A percentile compares a stretch with the other conserved stretches of the same genome.
Evolutionary conservation across 2,113 vertebrate species (phyloP).

Genomic region (Petroica traversi): DNA sequence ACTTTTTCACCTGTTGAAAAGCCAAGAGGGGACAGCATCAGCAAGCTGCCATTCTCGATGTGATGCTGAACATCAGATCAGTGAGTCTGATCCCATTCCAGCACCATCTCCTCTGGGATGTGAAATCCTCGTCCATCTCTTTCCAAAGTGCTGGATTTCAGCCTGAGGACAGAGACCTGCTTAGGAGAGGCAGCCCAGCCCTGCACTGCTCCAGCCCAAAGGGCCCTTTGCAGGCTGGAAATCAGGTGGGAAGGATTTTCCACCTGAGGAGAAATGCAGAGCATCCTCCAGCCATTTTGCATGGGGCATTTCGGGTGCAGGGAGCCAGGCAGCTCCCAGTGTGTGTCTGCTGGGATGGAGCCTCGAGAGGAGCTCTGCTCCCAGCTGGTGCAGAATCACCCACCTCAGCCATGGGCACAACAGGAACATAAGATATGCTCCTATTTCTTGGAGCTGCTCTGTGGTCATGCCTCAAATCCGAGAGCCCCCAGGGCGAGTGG

Average conservation of each 20-base stretch:
- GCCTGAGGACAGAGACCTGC: not conserved
- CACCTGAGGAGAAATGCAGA: not conserved
- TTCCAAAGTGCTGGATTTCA: not conserved
- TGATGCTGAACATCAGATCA: not conserved
- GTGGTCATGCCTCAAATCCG: not conserved
- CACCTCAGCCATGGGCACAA: accelerated
- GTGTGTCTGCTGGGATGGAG: not conserved
- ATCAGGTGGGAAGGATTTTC: not conserved
- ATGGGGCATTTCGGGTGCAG: accelerated
- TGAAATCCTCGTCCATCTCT: not conserved
- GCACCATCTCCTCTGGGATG: accelerated
- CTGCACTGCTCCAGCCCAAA: not conserved
- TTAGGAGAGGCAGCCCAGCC: not conserved
- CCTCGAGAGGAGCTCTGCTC: not conserved
- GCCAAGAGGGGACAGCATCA: not conserved
- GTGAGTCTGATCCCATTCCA: not conserved
- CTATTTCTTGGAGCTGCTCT: not conserved
- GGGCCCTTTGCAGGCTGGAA: not conserved
- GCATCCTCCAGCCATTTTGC: not conserved
- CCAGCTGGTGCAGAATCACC: not conserved
- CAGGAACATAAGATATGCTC: not conserved
- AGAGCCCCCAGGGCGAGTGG: not conserved
- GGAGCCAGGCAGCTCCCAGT: not conserved
- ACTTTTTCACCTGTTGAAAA: conserved; percentile 29
- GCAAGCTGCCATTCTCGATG: accelerated